Base-by-base conservation (phyloP, 2,888 invertebrate genomes). In the Hyposoter dolosus region DNA sequence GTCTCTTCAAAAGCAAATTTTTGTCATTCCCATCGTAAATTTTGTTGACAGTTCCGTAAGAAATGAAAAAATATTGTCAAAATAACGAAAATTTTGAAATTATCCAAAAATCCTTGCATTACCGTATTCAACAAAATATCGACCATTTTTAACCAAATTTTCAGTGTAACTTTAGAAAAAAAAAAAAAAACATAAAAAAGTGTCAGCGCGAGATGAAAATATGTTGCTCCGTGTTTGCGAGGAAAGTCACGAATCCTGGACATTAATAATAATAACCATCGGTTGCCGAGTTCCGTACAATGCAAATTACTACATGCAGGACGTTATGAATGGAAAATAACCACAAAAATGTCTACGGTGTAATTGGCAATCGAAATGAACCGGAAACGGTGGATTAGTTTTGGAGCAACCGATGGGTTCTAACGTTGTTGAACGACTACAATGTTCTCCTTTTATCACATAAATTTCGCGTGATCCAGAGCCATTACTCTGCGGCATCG, bases 401-500 rank as follows among this genome's bases (percentile, higher is more conserved):
- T 60, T 12, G 56, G 5, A 23, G 23, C 1, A 15, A 28, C 5
- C 12, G 56, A 1, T 28, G 56, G 53, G 50, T 53, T n/a, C 19
- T 53, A 35, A 45, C 15, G 47, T 69, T 69, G 43, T 69, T 23
- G 19, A 40, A 40, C 0, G 40, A 17, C 19, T 23, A 45, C 69
- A 28, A 28, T 60, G 56, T n/a, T n/a, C 15, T 23, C 3, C 40
- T 40, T 53, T 56, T 40, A 40, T 74, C 35, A 23, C 12, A 74
- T 74, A 56, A 74, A 74, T 56, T 74, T 74, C 9, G 72, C 72
- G 40, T 85, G 83, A 77, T 40, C 43, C 76, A 50, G 35, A 83
- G 72, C 68, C 80, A 83, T 85, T 80, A 83, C 66, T 80, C 72
- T 60, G n/a, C n/a, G 50, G 68, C 28, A 72, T 78, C 80, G 76